Base-by-base conservation (phyloP, 2,888 invertebrate genomes). In the Pseudanteris insignis region DNA sequence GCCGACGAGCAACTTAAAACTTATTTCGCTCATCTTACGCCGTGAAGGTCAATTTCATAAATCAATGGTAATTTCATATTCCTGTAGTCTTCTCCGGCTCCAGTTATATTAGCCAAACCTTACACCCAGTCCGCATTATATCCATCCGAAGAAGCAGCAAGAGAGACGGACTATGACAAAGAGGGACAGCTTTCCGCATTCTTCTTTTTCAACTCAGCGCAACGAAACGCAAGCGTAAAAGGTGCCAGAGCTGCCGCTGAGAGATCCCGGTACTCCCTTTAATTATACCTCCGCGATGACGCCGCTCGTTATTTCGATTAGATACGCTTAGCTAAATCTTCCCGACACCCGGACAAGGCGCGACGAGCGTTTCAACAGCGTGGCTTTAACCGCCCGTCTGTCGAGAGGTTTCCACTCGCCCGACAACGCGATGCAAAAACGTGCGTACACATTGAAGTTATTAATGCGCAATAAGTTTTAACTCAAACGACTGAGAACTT, bases 241-340 rank as follows among this genome's bases (percentile, higher is more conserved):
- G 18, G 18, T 18, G 18, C 18, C 18, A 18, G 47, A 30, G 53
- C 48, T 51, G 38, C 62, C 13, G 62, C 47, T 48, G 54, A 33
- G 60, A 38, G 10, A 5, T 29, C 13, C 10, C 29, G 15, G 13
- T 26, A 48, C 53, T 53, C 46, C 14, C 44, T 55, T 72, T 74
- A 74, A 74, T 75, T 70, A 68, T 63, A 70, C 61, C 67, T 63
- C 65, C 62, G 40, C 46, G 46, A 55, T 63, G 66, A 67, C 69
- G 68, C 67, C 69, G 69, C 69, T 72, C 67, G 69, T 75, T 73
- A 73, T 68, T 71, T 67, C 71, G 72, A 74, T 75, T 74, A 74
- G 70, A 69, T 64, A 66, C 69, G 71, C 65, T 70, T 70, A 70
- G 68, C 70, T 63, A 64, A 66, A 66, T 53, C 58, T 64, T 73